Evolutionary conservation across 2,888 invertebrate species (phyloP).

Genomic region (Dolichopus griseipennis): DNA sequence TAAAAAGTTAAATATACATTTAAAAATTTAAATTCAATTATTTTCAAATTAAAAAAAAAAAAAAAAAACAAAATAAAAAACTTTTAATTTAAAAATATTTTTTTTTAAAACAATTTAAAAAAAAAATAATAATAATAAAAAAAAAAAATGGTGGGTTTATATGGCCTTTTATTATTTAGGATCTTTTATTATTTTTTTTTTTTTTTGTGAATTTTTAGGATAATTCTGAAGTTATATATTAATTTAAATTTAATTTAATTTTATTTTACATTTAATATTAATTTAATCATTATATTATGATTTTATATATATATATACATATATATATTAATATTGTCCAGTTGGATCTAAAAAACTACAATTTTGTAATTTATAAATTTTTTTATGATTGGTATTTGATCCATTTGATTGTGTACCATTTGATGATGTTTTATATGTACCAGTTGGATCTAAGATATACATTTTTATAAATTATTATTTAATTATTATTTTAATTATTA

Average conservation of each 20-base stretch:
- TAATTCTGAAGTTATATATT: too few relatives aligned
- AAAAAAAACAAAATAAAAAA: too few relatives aligned
- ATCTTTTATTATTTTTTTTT: background rate
- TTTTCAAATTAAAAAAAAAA: too few relatives aligned
- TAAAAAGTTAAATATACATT: too few relatives aligned
- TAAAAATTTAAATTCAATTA: too few relatives aligned
- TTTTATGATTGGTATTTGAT: background rate
- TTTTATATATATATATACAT: background rate
- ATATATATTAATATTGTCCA: slow-evolving; percentile 36
- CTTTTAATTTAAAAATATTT: too few relatives aligned
- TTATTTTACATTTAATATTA: background rate
- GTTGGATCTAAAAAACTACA: slow-evolving; percentile 37
- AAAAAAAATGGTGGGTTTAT: background rate
- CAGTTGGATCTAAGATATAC: slow-evolving; percentile 39
- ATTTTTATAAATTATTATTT: slow-evolving; percentile 19
- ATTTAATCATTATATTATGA: background rate
- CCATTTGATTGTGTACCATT: slow-evolving; percentile 23
- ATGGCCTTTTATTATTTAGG: background rate
- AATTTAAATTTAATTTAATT: too few relatives aligned
- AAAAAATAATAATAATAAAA: too few relatives aligned
- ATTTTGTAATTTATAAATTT: slow-evolving; percentile 8
- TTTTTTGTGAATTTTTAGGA: too few relatives aligned
- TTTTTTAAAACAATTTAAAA: too few relatives aligned
- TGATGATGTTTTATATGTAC: slow-evolving; percentile 39
- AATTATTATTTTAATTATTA: slow-evolving; percentile 8